Evolutionary conservation across 2,797 vertebrate genomes (phyloP).

Genomic region (Spinus olivaceus): DNA sequence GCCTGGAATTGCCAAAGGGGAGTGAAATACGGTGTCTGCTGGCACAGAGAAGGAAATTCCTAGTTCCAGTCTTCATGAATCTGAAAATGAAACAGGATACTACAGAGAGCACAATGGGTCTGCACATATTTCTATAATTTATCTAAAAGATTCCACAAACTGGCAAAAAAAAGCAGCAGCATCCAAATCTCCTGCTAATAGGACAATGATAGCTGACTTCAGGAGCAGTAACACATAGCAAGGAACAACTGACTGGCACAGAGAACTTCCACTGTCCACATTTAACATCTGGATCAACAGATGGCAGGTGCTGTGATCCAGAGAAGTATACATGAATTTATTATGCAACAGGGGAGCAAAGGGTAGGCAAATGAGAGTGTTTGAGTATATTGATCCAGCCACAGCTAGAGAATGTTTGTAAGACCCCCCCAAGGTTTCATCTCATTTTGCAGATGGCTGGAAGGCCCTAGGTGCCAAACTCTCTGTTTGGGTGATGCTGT

Average conservation of each 20-base stretch:
- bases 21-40: background rate
- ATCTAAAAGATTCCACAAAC: background rate
- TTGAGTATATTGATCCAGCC: background rate
- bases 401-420: background rate
- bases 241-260: background rate
- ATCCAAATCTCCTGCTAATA: background rate
- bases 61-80: background rate
- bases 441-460: background rate
- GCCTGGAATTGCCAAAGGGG: background rate
- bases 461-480: background rate
- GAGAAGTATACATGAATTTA: background rate
- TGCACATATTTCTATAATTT: background rate
- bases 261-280: background rate
- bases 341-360: background rate
- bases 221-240: background rate
- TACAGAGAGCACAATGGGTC: background rate
- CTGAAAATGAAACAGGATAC: background rate
- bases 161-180: background rate
- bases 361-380: background rate
- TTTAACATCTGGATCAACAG: conserved; percentile 18
- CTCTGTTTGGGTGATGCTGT: background rate
- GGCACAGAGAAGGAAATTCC: background rate
- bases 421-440: background rate
- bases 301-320: background rate
- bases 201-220: background rate